A percentile compares a stretch with the other conserved stretches of the same genome.
Conservation (phyloP, 2,888 invertebrate species). For the Lycaena phlaeas region DNA sequence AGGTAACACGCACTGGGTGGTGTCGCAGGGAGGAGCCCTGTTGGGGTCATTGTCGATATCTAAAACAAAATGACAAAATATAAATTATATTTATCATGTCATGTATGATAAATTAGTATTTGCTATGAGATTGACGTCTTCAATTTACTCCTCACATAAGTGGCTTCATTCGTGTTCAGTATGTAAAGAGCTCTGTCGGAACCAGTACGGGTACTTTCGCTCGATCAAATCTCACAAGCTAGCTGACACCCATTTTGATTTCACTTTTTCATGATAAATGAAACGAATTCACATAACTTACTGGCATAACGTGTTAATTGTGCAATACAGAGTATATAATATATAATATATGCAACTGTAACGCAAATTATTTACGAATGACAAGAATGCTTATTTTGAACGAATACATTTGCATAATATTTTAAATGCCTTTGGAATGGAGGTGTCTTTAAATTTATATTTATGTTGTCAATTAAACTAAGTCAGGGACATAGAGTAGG, state of each 20-base stretch:
- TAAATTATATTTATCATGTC: background rate
- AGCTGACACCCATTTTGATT: slow-evolving; percentile 48
- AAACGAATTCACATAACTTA: slow-evolving; percentile 15
- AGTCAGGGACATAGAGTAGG: slow-evolving; percentile 2
- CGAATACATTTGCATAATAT: slow-evolving; percentile 24
- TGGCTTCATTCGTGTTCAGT: background rate
- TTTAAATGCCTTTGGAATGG: slow-evolving; percentile 24
- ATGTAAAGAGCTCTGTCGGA: slow-evolving; percentile 18
- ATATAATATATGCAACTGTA: slow-evolving; percentile 22
- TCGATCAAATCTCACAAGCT: slow-evolving; percentile 43
- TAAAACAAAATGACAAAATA: slow-evolving; percentile 56
- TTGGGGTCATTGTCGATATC: slow-evolving; percentile 95
- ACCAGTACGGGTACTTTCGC: slow-evolving; percentile 68
- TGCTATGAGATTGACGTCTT: no score
- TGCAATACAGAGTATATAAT: slow-evolving; percentile 16
- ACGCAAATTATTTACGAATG: slow-evolving; percentile 11
- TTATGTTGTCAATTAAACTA: slow-evolving; percentile 1
- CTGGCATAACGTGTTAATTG: slow-evolving; percentile 16
- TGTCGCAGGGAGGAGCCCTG: slow-evolving; percentile 91
- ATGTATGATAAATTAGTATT: no score
- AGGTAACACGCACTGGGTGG: slow-evolving; percentile 87
- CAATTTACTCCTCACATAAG: no score
- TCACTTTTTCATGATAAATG: slow-evolving; percentile 44
- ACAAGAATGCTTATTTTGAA: slow-evolving; percentile 14
- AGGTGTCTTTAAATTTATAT: slow-evolving; percentile 1